Evolutionary conservation across 2,113 vertebrate genomes (phyloP).

Genomic region (Myotis lucifugus): DNA sequence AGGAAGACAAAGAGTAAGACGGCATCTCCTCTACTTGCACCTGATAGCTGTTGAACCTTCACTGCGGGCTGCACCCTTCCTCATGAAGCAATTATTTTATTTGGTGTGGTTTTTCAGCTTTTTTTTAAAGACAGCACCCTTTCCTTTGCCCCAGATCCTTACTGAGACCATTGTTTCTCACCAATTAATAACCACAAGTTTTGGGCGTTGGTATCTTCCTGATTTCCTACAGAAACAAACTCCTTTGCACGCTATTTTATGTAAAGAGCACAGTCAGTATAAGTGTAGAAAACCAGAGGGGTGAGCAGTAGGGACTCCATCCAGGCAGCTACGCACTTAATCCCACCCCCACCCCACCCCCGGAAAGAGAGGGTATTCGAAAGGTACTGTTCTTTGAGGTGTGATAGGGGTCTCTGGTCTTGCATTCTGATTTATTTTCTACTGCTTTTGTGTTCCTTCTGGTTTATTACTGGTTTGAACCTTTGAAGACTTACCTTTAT

Average conservation of each 20-base stretch:
- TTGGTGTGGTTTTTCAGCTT: not conserved
- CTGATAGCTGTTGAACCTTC: not conserved
- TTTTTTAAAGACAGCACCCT: not conserved
- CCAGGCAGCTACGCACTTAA: not conserved
- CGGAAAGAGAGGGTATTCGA: fast-evolving
- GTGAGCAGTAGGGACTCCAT: not conserved
- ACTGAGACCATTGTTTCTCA: not conserved
- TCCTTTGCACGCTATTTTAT: not conserved
- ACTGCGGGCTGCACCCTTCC: not conserved
- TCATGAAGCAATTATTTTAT: not conserved
- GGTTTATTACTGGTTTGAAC: not conserved
- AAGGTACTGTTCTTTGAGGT: not conserved
- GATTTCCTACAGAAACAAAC: not conserved
- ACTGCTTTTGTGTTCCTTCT: not conserved
- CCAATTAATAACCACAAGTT: not conserved
- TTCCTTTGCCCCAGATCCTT: not conserved
- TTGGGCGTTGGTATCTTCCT: not conserved
- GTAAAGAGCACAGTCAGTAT: not conserved
- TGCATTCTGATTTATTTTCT: not conserved
- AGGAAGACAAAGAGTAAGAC: not conserved
- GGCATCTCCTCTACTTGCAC: fast-evolving
- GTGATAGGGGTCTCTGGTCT: not conserved
- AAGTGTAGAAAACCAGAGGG: not conserved
- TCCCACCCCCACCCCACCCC: no score
- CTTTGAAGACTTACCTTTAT: not conserved